Evolutionary conservation across 1,140 invertebrate genomes (phyloP), one percentile per base, ranked within the genome.

Genomic region (Bombus affinis): DNA sequence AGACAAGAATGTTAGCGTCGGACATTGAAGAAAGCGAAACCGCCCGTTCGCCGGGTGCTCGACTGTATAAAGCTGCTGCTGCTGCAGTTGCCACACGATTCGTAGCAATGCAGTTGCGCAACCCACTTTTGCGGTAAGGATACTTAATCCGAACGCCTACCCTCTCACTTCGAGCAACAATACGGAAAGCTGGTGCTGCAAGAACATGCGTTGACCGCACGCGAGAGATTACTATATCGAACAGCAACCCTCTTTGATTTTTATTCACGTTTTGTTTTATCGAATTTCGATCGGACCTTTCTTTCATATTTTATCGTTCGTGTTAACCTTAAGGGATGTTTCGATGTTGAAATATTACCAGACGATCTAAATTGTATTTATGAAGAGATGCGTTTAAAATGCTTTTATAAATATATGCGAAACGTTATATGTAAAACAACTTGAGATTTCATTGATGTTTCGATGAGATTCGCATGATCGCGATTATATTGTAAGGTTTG

Each of bases 1-100:
- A 87, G 68, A 86, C 83, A 83, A 83, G 88, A 89, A 90, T 88
- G 91, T 86, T 89, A 88, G 82, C 88, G 85, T 86, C 83, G 83
- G 70, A 71, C 80, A 80, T 86, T 76, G 81, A 92, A 92, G 92
- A 93, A 92, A 94, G 93, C 85, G 92, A 93, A 93, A 93, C 86
- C 90, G 83, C 85, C 86, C 86, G 81, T 81, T 85, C 77, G 65
- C 75, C 65, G 15, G 75, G 6, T 79, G 75, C 83, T 85, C 53
- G 83, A 53, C 68, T 80, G 53, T 47, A 57, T 47, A 73, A 78
- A 72, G 62, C 62, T 65, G 57, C 66, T 65, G 73, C 68, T 74
- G 72, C 59, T 65, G 75, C 74, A 66, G 84, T 93, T 93, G 85
- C 92, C 85, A 92, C 92, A 92, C 85, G 86, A 90, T 91, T 91